phyloP scores from a whole-genome alignment of 2,113 vertebrate genomes.

The Odocoileus virginianus region DNA sequence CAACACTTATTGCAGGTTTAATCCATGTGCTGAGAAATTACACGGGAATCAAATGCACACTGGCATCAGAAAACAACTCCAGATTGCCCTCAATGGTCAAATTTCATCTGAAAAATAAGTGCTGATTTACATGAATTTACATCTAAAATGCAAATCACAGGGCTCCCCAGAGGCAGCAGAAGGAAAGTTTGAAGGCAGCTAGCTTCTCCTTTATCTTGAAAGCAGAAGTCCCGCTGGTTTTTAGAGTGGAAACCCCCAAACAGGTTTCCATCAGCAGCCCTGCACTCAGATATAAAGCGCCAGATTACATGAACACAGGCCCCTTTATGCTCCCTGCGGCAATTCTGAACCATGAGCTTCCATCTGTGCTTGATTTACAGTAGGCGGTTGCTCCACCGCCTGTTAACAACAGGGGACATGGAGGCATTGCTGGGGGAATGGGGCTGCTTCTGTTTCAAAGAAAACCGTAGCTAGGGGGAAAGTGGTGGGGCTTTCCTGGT shows the following conservation, averaged over 20 bases:
- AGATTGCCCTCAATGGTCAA: neutral
- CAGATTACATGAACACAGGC: neutral
- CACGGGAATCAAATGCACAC: neutral
- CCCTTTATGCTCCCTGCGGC: neutral
- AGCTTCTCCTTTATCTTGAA: neutral
- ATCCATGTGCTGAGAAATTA: conserved; percentile 24
- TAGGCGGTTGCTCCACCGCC: neutral
- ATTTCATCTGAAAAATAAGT: conserved; percentile 44
- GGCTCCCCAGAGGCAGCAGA: neutral
- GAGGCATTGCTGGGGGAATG: neutral
- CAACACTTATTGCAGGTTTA: neutral
- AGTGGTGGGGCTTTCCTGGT: neutral
- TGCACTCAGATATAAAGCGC: neutral
- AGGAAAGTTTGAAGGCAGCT: neutral
- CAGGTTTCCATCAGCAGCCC: neutral
- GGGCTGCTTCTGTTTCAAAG: neutral
- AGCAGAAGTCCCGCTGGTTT: neutral
- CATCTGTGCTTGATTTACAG: neutral
- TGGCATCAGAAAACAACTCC: neutral
- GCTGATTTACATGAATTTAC: conserved; percentile 65
- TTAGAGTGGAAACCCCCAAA: conserved; percentile 1
- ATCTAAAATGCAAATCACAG: conserved; percentile 67
- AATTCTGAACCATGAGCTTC: neutral
- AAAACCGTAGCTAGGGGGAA: neutral
- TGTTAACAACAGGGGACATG: neutral